Percentiles rank a stretch among this genome's conserved stretches.
These are phyloP conservation scores for Corvus moneduloides DNA, from an alignment of 2,113 vertebrate species.

Conservation along the genomic window DNA sequence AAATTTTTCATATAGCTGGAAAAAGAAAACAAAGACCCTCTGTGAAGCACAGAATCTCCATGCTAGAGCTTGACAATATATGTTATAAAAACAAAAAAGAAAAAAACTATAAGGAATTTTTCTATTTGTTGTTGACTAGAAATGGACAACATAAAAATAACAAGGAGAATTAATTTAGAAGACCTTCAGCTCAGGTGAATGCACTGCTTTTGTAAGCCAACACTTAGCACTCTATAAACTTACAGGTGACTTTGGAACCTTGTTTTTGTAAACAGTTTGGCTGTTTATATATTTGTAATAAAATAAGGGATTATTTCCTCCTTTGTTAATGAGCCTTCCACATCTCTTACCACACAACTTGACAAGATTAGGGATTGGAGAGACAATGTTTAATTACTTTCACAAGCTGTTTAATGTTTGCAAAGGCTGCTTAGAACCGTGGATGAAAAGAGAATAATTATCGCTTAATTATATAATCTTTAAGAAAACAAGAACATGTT, in stretches of 20 bases:
- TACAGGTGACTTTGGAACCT: background rate
- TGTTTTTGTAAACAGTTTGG: background rate
- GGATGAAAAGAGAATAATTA: conserved; percentile 10
- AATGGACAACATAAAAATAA: background rate
- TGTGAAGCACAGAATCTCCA: background rate
- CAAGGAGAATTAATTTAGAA: background rate
- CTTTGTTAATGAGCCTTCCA: background rate
- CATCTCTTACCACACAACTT: background rate
- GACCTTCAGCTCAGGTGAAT: background rate
- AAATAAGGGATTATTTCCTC: background rate
- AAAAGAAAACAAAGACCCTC: background rate
- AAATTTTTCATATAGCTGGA: background rate
- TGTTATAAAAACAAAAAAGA: accelerated
- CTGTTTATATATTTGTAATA: background rate
- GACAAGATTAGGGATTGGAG: background rate
- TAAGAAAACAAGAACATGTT: background rate
- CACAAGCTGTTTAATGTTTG: background rate
- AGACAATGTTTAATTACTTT: conserved; percentile 31
- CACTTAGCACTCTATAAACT: background rate
- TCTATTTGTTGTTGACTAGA: background rate
- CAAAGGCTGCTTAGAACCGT: background rate
- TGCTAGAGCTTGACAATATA: background rate
- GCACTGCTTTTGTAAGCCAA: background rate
- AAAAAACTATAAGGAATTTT: background rate
- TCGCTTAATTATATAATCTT: conserved; percentile 2